A percentile compares a stretch with the other conserved stretches of the same genome.
phyloP scores from a whole-genome alignment of 2,797 vertebrate species.

The Sebastes taczanowskii region DNA sequence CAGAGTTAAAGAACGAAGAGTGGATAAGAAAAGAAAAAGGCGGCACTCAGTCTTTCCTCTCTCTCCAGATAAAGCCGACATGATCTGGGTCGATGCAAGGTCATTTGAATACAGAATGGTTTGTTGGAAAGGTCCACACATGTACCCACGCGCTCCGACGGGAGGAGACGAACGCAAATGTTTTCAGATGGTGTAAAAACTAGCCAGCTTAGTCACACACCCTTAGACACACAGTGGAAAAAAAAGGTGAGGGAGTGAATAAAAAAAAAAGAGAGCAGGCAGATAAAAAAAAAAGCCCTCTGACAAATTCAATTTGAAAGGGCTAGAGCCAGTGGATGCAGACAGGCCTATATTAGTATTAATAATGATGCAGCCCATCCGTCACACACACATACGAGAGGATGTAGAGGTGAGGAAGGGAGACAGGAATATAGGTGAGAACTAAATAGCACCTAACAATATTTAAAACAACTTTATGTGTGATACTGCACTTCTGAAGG shows the following conservation, averaged over 20 bases:
- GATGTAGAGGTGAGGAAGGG: constrained; percentile 32
- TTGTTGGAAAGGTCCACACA: constrained; percentile 5
- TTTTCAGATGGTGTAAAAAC: constrained; percentile 44
- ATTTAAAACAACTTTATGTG: constrained; percentile 15
- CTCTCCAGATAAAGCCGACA: constrained; percentile 22
- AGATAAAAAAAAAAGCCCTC: constrained; percentile 20
- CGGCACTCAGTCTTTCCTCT: not conserved
- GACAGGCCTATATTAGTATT: constrained; percentile 75
- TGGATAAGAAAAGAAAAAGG: constrained; percentile 14
- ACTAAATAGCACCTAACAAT: constrained; percentile 27
- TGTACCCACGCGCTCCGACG: not conserved
- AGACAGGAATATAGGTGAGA: constrained; percentile 27
- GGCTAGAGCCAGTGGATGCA: constrained; percentile 57
- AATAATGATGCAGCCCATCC: constrained; percentile 71
- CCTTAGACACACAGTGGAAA: constrained; percentile 16
- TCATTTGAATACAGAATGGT: constrained; percentile 40
- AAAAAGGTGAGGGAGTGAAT: constrained; percentile 42
- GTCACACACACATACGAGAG: constrained; percentile 53
- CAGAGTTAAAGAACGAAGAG: constrained; percentile 29
- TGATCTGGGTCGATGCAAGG: constrained; percentile 27
- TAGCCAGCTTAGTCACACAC: constrained; percentile 32
- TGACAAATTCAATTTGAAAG: constrained; percentile 76
- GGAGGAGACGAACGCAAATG: constrained; percentile 2
- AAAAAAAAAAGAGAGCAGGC: constrained; percentile 8
- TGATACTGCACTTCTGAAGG: not conserved